Evolutionary conservation across 2,113 vertebrate species (phyloP).

Genomic region (Tachysurus fulvidraco): DNA sequence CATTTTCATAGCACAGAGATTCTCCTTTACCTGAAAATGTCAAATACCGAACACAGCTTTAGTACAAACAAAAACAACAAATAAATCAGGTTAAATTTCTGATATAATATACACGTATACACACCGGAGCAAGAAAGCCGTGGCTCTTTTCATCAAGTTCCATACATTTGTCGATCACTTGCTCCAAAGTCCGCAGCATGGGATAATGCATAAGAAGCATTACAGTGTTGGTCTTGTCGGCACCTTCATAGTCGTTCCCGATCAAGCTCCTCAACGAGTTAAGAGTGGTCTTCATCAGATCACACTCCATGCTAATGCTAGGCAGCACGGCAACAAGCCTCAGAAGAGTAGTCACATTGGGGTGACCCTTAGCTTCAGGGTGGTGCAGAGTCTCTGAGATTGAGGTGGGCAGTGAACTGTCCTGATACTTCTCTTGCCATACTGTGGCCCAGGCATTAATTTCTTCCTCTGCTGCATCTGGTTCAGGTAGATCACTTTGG

Average conservation of each 20-base stretch:
- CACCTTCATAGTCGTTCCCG: conserved; percentile 74
- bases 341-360: conserved; percentile 84
- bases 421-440: conserved; percentile 91
- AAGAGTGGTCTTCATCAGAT: conserved; percentile 83
- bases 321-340: conserved; percentile 88
- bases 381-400: conserved; percentile 88
- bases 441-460: conserved; percentile 89
- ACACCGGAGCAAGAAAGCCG: conserved; percentile 67
- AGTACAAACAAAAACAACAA: not conserved
- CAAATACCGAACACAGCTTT: not conserved
- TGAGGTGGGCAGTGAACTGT: conserved; percentile 84
- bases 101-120: not conserved
- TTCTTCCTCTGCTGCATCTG: conserved; percentile 84
- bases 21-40: conserved; percentile 65
- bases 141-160: conserved; percentile 80
- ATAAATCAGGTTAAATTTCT: not conserved
- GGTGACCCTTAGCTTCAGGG: conserved; percentile 86
- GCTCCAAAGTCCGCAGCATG: conserved; percentile 82
- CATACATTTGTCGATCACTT: conserved; percentile 87
- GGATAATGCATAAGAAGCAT: conserved; percentile 86
- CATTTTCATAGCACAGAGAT: conserved; percentile 61
- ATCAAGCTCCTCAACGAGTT: conserved; percentile 84
- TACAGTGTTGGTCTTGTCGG: conserved; percentile 78
- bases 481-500: conserved; percentile 85
- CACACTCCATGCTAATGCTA: conserved; percentile 88